Evolutionary conservation across 37 sponge, comb jelly and placozoan genomes (phyloP).

Genomic region (Theonella swinhoei): DNA sequence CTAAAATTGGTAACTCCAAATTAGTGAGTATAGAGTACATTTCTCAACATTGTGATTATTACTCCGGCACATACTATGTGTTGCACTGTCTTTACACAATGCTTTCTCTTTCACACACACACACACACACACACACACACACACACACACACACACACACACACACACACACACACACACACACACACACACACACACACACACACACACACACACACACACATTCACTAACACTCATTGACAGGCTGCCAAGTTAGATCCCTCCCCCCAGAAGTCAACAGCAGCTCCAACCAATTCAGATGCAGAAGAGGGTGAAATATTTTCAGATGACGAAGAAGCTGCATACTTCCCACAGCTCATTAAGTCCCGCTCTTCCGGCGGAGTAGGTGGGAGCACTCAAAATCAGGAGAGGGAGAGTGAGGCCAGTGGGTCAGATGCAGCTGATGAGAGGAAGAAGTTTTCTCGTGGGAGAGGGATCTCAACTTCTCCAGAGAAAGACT

Average conservation of each 20-base stretch:
- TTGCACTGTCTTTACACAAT: too few relatives aligned
- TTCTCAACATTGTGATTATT: too few relatives aligned
- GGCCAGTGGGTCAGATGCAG: background rate
- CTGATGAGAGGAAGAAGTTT: background rate
- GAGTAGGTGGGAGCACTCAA: background rate
- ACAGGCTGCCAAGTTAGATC: background rate
- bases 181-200: background rate
- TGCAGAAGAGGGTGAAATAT: constrained; percentile 66
- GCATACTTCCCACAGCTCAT: constrained; percentile 64
- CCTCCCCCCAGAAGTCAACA: too few relatives aligned
- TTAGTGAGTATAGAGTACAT: too few relatives aligned
- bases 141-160: too few relatives aligned
- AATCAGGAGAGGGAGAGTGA: background rate
- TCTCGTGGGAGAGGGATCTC: background rate
- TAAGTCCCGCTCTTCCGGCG: constrained; percentile 12
- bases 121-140: background rate
- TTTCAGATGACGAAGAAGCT: constrained; percentile 75
- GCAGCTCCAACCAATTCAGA: background rate
- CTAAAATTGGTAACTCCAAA: too few relatives aligned
- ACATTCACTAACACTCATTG: background rate
- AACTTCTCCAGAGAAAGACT: background rate
- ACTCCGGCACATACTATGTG: too few relatives aligned
- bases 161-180: background rate
- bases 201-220: background rate
- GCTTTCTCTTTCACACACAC: too few relatives aligned